Evolutionary conservation across 2,113 vertebrate species (phyloP).

Genomic region (Hystrix brachyura): DNA sequence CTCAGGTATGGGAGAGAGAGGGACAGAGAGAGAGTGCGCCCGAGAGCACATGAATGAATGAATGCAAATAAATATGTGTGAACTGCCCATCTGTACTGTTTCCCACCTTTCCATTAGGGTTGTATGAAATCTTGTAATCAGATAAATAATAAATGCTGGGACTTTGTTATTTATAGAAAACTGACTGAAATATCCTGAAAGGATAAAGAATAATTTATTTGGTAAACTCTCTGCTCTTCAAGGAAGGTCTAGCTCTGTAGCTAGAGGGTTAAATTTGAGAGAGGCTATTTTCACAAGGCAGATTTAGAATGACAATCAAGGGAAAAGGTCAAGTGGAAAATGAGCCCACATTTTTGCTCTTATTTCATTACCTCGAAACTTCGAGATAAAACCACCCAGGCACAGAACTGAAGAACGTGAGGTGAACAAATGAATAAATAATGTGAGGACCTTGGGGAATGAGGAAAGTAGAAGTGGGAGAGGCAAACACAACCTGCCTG

Average conservation of each 20-base stretch:
- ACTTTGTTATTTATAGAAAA: constrained; percentile 11
- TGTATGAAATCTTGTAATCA: constrained; percentile 7
- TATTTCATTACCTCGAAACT: constrained; percentile 39
- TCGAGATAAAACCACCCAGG: not conserved
- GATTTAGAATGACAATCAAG: constrained; percentile 11
- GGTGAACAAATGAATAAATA: not conserved
- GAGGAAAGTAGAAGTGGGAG: not conserved
- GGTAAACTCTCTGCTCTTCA: not conserved
- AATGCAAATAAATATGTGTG: too few species aligned
- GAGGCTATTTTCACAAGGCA: constrained; percentile 40
- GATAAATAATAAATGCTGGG: constrained; percentile 23
- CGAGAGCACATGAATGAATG: too few species aligned
- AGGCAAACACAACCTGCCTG: not conserved
- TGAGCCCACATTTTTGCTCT: not conserved
- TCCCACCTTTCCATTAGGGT: not conserved
- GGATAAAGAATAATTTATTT: not conserved
- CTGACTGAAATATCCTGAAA: not conserved
- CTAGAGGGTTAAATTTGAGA: not conserved
- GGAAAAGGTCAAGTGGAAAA: constrained; percentile 48
- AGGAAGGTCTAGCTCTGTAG: not conserved
- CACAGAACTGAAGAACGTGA: not conserved
- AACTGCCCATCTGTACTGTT: not conserved
- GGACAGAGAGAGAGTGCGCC: not conserved
- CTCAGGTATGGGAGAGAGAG: too few species aligned
- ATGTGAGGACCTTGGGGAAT: not conserved